Evolutionary conservation across 2,888 invertebrate species (phyloP).

Genomic region (Andricus curvator): DNA sequence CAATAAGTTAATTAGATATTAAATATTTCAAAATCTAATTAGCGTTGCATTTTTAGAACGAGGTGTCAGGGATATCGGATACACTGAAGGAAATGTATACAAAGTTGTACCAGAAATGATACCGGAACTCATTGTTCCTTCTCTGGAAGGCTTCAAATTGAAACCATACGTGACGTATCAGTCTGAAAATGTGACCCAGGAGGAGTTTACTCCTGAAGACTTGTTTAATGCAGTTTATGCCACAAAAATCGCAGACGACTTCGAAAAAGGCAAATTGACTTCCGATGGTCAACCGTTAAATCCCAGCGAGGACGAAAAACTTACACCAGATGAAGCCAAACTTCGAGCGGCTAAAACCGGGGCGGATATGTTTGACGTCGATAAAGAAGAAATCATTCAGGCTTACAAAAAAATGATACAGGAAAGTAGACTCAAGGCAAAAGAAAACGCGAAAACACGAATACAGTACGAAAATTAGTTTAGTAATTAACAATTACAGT

Average conservation of each 20-base stretch:
- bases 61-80: constrained; percentile 85
- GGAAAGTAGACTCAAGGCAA: not conserved
- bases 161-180: constrained; percentile 97
- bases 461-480: not conserved
- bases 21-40: constrained; percentile 2
- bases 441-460: not conserved
- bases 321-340: constrained; percentile 87
- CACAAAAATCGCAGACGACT: constrained; percentile 88
- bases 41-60: constrained; percentile 79
- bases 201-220: constrained; percentile 90
- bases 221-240: constrained; percentile 91
- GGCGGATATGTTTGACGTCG: constrained; percentile 85
- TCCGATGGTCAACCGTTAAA: constrained; percentile 84
- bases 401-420: not conserved
- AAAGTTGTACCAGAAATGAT: constrained; percentile 90
- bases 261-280: constrained; percentile 85
- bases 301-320: constrained; percentile 86
- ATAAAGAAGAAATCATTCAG: constrained; percentile 25
- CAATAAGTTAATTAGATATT: not conserved
- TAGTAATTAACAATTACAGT: not conserved
- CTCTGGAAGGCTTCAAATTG: constrained; percentile 89
- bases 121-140: constrained; percentile 95
- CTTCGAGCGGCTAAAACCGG: constrained; percentile 87
- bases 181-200: constrained; percentile 86
- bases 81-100: constrained; percentile 79